These are phyloP conservation scores for Pseudococcus viburni DNA, from an alignment of 2,888 invertebrate genomes.

Conservation along the genomic window DNA sequence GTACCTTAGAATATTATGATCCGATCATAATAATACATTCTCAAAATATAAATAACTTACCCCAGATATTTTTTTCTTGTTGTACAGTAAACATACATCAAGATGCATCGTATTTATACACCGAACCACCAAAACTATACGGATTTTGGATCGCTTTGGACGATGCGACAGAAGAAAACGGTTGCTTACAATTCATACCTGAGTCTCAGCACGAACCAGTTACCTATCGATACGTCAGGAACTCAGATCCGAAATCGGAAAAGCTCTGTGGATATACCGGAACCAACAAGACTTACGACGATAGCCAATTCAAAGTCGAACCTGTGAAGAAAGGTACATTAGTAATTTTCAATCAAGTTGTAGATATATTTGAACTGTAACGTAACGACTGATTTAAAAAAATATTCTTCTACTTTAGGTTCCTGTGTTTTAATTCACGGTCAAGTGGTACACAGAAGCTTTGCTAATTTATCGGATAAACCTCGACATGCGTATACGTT, in stretches of 20 bases:
- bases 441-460: conserved; percentile 93
- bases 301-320: conserved; percentile 82
- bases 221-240: conserved; percentile 76
- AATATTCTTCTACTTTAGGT: conserved; percentile 74
- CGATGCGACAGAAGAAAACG: conserved; percentile 92
- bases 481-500: conserved; percentile 97
- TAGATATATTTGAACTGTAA: too few relatives aligned
- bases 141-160: conserved; percentile 98
- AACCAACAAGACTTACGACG: conserved; percentile 80
- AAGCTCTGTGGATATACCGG: conserved; percentile 80
- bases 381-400: not conserved
- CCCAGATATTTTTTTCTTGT: not conserved
- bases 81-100: conserved; percentile 82
- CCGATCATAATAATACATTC: not conserved
- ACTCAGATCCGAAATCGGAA: conserved; percentile 77
- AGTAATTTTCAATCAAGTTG: not conserved
- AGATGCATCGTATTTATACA: conserved; percentile 90
- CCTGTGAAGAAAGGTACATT: conserved; percentile 86
- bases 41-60: not conserved
- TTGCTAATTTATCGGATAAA: conserved; percentile 83
- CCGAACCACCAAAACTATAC: conserved; percentile 80
- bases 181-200: conserved; percentile 92
- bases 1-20: not conserved
- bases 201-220: conserved; percentile 91
- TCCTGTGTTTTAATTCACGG: conserved; percentile 92